Conservation (phyloP, 2,888 invertebrate genomes). For the Himalopsyche japonica region DNA sequence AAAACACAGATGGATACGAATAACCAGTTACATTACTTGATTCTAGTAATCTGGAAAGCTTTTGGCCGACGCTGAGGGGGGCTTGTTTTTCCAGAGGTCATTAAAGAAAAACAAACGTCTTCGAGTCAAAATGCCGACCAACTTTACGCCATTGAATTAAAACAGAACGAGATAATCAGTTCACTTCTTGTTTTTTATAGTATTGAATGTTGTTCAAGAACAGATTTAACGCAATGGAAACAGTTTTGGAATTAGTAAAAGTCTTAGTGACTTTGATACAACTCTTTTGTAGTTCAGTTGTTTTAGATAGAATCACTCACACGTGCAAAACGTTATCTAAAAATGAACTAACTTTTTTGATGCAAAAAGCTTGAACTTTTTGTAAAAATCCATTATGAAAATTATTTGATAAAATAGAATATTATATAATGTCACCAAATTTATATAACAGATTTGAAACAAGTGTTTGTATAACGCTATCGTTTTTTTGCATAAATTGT, state of each 20-base stretch:
- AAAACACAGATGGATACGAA: conserved; percentile 25
- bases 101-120: conserved; percentile 16
- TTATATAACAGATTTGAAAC: too few species aligned
- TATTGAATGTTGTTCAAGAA: conserved; percentile 7
- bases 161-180: conserved; percentile 23
- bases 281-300: not conserved
- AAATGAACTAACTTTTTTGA: too few species aligned
- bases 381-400: too few species aligned
- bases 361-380: too few species aligned
- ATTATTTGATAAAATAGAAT: too few species aligned
- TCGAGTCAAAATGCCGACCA: conserved; percentile 9
- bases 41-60: conserved; percentile 26
- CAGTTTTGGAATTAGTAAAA: not conserved
- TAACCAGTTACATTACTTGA: conserved; percentile 26
- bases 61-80: conserved; percentile 13
- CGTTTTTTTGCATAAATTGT: too few species aligned
- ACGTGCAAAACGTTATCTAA: too few species aligned
- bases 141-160: conserved; percentile 4
- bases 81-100: conserved; percentile 29
- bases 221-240: not conserved
- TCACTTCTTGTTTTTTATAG: not conserved
- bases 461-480: too few species aligned
- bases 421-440: too few species aligned
- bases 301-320: too few species aligned
- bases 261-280: not conserved